These are phyloP conservation scores for Plectropomus leopardus DNA, from an alignment of 2,113 vertebrate genomes.

Conservation along the genomic window DNA sequence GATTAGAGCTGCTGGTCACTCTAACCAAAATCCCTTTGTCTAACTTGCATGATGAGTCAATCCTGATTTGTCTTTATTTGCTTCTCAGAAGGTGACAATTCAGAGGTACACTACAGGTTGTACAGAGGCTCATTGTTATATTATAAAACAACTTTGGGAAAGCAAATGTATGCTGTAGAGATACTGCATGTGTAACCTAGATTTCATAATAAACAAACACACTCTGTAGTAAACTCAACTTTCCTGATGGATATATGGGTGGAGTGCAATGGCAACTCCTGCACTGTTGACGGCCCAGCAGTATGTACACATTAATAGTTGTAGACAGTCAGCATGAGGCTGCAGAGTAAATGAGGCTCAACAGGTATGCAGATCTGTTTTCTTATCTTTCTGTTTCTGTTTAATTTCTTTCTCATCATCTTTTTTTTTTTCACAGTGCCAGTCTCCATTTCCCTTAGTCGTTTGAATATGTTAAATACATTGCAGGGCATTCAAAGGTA, in stretches of 20 bases:
- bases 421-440: conserved; percentile 4
- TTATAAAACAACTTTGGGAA: too few species aligned
- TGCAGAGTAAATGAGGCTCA: not conserved
- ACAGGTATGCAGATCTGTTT: not conserved
- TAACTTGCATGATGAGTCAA: not conserved
- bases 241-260: not conserved
- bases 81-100: not conserved
- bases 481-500: not conserved
- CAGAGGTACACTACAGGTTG: not conserved
- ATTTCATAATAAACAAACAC: not conserved
- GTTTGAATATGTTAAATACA: not conserved
- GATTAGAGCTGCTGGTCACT: not conserved
- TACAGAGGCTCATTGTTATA: not conserved
- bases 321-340: not conserved
- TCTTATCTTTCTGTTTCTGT: not conserved
- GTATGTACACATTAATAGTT: not conserved
- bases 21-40: not conserved
- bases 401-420: conserved; percentile 2
- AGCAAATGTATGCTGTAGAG: not conserved
- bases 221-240: not conserved
- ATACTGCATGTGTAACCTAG: not conserved
- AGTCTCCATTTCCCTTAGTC: not conserved
- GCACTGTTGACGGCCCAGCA: not conserved
- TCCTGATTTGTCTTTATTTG: not conserved
- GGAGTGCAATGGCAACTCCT: not conserved